Evolutionary conservation across 2,888 invertebrate genomes (phyloP), one percentile per base, ranked within the genome.

Genomic region (Orgyia antiqua): DNA sequence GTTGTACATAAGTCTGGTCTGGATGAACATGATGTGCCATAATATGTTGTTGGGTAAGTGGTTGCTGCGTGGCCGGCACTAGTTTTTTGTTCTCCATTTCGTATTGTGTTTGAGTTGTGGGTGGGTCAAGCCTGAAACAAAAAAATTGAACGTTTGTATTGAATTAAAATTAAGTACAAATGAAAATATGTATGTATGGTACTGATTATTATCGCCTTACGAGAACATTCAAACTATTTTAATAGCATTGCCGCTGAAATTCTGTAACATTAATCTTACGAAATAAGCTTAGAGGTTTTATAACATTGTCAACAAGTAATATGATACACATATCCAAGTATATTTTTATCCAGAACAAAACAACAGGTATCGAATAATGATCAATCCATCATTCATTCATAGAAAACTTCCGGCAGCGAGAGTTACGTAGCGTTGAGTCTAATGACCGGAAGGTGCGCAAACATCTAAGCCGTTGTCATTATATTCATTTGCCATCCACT

Each of bases 71-170:
- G 10, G 87, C 82, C 24, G 88, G 86, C 17, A 69, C 63, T 37
- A 71, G 52, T 58, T 88, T 89, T 71, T 92, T 92, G 68, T 88
- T 89, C 74, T 92, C 92, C 91, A 92, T 92, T 68, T 87, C 68
- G 78, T 87, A 74, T 73, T 80, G 71, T 39, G 75, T 80, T 66
- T 89, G 90, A 47, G 90, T 86, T 65, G 89, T 88, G 51, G 92
- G 91, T 64, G 92, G 91, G 68, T 92, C 92, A 83, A 92, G 88
- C 92, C 92, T 92, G 80, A 27, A 86, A 84, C 69, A 76, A 79
- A 32, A 36, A 31, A 37, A 52, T 42, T 51, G n/a, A n/a, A n/a
- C n/a, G n/a, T n/a, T n/a, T n/a, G n/a, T n/a, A n/a, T 15, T 15
- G 15, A 15, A 15, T 15, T 15, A 15, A 4, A 15, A 15, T 15